These are phyloP conservation scores for Bombyx huttoni DNA, from an alignment of 2,888 invertebrate genomes.

Conservation along the genomic window DNA sequence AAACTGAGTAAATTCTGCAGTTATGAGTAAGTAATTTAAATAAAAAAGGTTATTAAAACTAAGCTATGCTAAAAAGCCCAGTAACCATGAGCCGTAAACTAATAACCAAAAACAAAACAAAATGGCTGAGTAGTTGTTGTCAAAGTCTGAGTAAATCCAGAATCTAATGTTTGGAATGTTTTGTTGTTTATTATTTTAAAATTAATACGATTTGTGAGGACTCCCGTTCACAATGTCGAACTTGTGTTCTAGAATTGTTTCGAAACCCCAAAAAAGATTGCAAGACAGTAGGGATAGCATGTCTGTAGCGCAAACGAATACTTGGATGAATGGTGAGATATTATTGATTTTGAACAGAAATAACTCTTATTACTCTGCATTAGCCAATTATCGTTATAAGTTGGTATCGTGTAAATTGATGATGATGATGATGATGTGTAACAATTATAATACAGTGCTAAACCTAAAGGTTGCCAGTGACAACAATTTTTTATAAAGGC, in stretches of 20 bases:
- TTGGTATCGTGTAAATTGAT: too few species aligned
- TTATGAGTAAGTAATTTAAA: too few species aligned
- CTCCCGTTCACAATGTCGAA: conserved; percentile 75
- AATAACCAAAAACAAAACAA: conserved; percentile 17
- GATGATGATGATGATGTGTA: too few species aligned
- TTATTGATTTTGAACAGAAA: conserved; percentile 42
- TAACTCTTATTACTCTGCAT: conserved; percentile 8
- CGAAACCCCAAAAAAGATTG: conserved; percentile 82
- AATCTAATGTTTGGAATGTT: conserved; percentile 29
- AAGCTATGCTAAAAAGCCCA: too few species aligned
- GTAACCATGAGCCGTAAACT: too few species aligned
- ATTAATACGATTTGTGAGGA: conserved; percentile 21
- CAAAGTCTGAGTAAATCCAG: conserved; percentile 18
- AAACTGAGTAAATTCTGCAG: too few species aligned
- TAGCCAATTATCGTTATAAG: too few species aligned
- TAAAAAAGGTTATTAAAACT: too few species aligned
- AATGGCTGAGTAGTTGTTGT: conserved; percentile 32
- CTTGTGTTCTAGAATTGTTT: conserved; percentile 81
- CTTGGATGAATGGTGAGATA: conserved; percentile 89
- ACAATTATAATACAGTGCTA: too few species aligned
- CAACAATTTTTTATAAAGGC: conserved; percentile 14
- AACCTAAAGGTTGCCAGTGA: too few species aligned
- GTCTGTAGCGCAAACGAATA: conserved; percentile 85
- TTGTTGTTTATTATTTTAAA: conserved; percentile 8
- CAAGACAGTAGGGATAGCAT: conserved; percentile 81